A percentile compares a stretch with the other conserved stretches of the same genome.
These are phyloP conservation scores for Lasioglossum oenotherae DNA, from an alignment of 2,888 invertebrate species.

Conservation along the genomic window DNA sequence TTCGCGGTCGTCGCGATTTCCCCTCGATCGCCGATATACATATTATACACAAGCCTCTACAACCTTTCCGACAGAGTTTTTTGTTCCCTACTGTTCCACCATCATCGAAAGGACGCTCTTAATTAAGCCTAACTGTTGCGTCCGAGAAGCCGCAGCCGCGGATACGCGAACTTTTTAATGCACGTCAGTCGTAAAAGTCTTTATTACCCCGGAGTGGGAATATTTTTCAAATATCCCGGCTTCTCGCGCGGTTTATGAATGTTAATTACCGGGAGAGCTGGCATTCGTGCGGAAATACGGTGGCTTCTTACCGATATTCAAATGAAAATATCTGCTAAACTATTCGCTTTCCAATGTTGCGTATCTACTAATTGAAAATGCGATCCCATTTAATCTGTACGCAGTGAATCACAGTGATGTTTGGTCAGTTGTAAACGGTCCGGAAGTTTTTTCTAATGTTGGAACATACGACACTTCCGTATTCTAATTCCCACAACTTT, in stretches of 20 bases:
- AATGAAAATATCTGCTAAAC: no score
- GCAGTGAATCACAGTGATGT: no score
- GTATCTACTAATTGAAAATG: no score
- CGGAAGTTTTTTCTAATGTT: no score
- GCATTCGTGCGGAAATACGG: not conserved
- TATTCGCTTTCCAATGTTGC: no score
- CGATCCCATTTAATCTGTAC: no score
- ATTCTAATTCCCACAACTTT: no score
- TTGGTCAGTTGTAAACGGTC: no score
- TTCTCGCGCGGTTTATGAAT: not conserved
- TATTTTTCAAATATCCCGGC: not conserved
- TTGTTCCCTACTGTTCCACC: not conserved
- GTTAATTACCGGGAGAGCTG: not conserved
- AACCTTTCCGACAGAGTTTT: not conserved
- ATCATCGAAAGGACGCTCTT: not conserved
- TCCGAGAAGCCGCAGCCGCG: not conserved
- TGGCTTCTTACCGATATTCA: not conserved
- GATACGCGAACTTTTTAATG: not conserved
- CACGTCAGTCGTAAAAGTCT: not conserved
- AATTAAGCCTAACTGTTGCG: not conserved
- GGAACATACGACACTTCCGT: no score
- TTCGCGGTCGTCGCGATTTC: conserved; percentile 7
- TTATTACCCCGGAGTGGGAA: not conserved
- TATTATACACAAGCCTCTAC: not conserved
- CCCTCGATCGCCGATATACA: not conserved